Percentiles rank a stretch among this genome's conserved stretches.
phyloP scores from a whole-genome alignment of 2,113 vertebrate species.

The Petromus typicus region DNA sequence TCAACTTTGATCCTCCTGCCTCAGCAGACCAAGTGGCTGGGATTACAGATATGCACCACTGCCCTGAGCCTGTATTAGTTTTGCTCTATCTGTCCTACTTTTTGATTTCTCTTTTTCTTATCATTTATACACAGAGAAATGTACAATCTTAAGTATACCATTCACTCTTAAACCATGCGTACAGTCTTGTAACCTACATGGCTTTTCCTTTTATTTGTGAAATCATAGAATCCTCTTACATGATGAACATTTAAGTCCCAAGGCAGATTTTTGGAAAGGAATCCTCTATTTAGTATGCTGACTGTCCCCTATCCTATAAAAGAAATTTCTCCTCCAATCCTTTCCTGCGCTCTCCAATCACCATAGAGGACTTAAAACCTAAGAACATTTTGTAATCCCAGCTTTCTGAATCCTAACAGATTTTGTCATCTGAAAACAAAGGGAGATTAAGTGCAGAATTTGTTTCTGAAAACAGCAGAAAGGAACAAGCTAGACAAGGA shows the following conservation, averaged over 20 bases:
- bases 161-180: constrained; percentile 42
- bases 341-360: constrained; percentile 63
- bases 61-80: constrained; percentile 24
- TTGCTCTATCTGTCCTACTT: constrained; percentile 7
- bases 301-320: not conserved
- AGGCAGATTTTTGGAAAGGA: constrained; percentile 63
- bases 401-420: constrained; percentile 76
- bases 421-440: constrained; percentile 78
- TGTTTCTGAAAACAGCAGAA: constrained; percentile 60
- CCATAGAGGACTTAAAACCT: constrained; percentile 67
- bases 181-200: constrained; percentile 16
- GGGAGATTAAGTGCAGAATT: constrained; percentile 70
- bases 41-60: not conserved
- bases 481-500: constrained; percentile 22
- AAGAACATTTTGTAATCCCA: constrained; percentile 77
- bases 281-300: constrained; percentile 53
- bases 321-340: constrained; percentile 57
- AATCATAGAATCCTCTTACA: constrained; percentile 71
- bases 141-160: not conserved
- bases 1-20: not conserved
- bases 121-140: constrained; percentile 1
- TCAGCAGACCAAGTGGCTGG: not conserved
- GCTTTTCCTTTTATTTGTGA: constrained; percentile 71
- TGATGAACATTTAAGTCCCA: constrained; percentile 32
- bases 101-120: constrained; percentile 43